Evolutionary conservation across 35 echinoderm and acorn worm genomes (phyloP), one percentile per base, ranked within the genome.

Genomic region (Strongylocentrotus purpuratus): DNA sequence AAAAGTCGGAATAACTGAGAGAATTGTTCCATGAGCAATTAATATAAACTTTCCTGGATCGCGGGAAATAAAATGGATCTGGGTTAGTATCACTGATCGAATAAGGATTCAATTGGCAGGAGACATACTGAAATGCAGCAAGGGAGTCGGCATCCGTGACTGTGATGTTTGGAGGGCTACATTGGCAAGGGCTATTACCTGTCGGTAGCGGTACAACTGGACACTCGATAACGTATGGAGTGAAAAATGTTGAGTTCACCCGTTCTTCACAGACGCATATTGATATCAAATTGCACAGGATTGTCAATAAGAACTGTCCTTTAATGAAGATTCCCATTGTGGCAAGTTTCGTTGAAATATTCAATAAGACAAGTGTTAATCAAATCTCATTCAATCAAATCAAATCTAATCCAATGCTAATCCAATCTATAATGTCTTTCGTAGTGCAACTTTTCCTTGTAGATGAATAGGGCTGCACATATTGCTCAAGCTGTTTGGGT

Each of bases 131-230:
- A 28, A 89, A 89, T 45, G 32, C 20, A 2, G 87, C 2, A 33
- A 46, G 12, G 32, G 33, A 89, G 32, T 33, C 87, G 45, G 12
- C 87, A 25, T 33, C 12, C 15, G 45, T 46, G 3, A 89, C 87
- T 33, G 87, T 45, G 32, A 89, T 89, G 45, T 33, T 89, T 25
- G 87, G 87, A 45, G 87, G 87, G n/a, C 41, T 32, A 89, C 87
- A 89, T 17, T 89, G 33, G 87, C 87, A 89, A 31, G 4, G 0
- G 32, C 5, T 45, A 45, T 89, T 31, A 4, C 87, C 87, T 17
- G 12, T 41, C 12, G 45, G 45, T 89, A 89, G 32, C 32, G 87
- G 33, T 46, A 89, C 87, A 15, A 46, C 25, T 46, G 87, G 87
- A 46, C 87, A 89, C 18, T 89, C 32, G 87, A 89, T 41, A 46